These are phyloP conservation scores for Chrysocyon brachyurus DNA, from an alignment of 2,797 vertebrate species.

Conservation along the genomic window DNA sequence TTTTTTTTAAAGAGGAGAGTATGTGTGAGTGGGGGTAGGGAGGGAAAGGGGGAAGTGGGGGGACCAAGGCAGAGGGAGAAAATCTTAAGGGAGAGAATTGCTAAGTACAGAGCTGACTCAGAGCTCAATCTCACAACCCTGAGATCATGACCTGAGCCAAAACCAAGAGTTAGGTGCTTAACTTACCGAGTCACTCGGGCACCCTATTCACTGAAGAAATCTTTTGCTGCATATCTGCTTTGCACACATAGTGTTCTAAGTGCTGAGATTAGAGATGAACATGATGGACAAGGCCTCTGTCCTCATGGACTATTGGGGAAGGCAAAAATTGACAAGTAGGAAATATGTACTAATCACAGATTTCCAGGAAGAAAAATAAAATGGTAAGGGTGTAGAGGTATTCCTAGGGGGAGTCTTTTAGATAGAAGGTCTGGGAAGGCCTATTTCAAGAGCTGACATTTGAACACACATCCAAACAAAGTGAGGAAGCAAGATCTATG, in stretches of 20 bases:
- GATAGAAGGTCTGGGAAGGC: background rate
- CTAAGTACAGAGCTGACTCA: background rate
- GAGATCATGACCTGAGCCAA: background rate
- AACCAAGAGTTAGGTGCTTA: background rate
- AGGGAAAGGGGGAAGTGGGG: accelerated
- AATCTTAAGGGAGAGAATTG: background rate
- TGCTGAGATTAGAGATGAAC: background rate
- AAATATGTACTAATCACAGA: background rate
- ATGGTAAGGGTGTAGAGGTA: background rate
- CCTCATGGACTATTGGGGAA: background rate
- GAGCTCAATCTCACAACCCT: background rate
- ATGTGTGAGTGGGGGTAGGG: background rate
- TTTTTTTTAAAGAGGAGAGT: background rate
- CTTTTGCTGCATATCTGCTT: background rate
- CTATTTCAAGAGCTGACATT: background rate
- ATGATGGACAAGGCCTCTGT: no score
- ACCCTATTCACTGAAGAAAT: background rate
- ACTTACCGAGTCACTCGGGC: background rate
- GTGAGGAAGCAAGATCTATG: background rate
- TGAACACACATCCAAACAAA: background rate
- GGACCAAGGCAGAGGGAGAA: background rate
- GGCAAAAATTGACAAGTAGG: background rate
- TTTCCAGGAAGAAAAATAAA: background rate
- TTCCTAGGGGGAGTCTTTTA: background rate
- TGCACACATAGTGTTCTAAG: background rate